These are phyloP conservation scores for Chloropsis cyanopogon DNA, from an alignment of 2,113 vertebrate genomes.

Conservation along the genomic window DNA sequence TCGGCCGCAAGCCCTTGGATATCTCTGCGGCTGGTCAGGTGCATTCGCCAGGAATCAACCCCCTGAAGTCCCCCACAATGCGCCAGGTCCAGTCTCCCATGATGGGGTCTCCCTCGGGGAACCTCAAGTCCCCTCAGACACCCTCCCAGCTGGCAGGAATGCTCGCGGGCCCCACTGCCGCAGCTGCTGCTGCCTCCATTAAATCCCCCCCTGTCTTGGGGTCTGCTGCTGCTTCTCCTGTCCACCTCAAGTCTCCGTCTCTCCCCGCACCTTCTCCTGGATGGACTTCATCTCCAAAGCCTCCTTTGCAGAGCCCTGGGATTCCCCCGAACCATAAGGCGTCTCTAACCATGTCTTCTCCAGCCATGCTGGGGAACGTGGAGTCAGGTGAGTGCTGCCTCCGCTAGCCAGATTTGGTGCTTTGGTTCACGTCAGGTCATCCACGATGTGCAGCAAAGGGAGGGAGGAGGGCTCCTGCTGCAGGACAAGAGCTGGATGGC, in stretches of 20 bases:
- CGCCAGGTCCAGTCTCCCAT: slow-evolving; percentile 98
- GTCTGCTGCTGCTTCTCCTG: slow-evolving; percentile 96
- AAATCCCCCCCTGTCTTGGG: slow-evolving; percentile 97
- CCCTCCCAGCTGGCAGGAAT: slow-evolving; percentile 97
- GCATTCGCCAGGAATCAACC: slow-evolving; percentile 95
- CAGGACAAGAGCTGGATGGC: neutral
- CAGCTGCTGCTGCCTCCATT: slow-evolving; percentile 88
- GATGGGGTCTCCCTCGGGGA: slow-evolving; percentile 96
- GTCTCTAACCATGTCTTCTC: slow-evolving; percentile 92
- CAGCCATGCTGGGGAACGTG: slow-evolving; percentile 91
- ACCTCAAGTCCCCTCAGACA: slow-evolving; percentile 97
- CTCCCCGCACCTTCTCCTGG: slow-evolving; percentile 95
- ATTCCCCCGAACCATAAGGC: slow-evolving; percentile 92
- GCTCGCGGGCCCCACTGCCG: slow-evolving; percentile 88
- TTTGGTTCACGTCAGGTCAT: fast-evolving
- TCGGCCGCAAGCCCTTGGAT: slow-evolving; percentile 91
- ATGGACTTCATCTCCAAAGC: slow-evolving; percentile 97
- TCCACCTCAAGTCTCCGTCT: slow-evolving; percentile 98
- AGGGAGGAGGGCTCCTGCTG: neutral
- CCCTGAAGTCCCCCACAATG: slow-evolving; percentile 94
- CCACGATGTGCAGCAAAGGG: neutral
- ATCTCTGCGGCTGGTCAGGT: slow-evolving; percentile 88
- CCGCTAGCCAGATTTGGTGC: fast-evolving
- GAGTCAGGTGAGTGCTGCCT: slow-evolving; percentile 81
- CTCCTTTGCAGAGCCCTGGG: slow-evolving; percentile 95